Evolutionary conservation across 1,140 invertebrate genomes (phyloP), one percentile per base, ranked within the genome.

Genomic region (Aphis gossypii): DNA sequence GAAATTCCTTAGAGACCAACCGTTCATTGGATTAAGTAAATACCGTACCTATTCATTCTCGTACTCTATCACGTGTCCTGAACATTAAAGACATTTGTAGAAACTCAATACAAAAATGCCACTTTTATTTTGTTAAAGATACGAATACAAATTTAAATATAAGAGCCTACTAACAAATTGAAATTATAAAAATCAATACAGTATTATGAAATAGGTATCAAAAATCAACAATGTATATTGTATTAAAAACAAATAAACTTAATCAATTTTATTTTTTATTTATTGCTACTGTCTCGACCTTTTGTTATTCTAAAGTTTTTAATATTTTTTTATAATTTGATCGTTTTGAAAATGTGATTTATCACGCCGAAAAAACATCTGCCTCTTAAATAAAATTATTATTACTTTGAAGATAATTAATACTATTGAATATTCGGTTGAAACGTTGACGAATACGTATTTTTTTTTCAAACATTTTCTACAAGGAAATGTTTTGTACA

Each of bases 1-100:
- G 9, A 90, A 54, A 68, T 25, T 90, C 89, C 35, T n/a, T 6
- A 60, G 88, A 5, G 89, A 68, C 54, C 25, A 44, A 60, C 35
- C 60, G 9, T 90, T 90, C 38, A 90, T 90, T 68, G 23, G 38
- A 90, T 90, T 68, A 68, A 60, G 38, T 68, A 60, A 68, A 60
- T 25, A 44, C 8, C 41, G 14, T 48, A 20, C 54, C 8, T 60
- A 68, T 90, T 90, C 38, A 90, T 90, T 68, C 38, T 68, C 25
- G 25, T 23, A 44, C 25, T 14, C 23, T 9, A 38, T 35, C 38
- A 48, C 14, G 38, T 68, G 21, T 44, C 25, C 1, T 68, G 38
- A 60, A 90, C 38, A n/a, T n/a, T 25, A 90, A 60, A 44, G 48
- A 54, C n/a, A 54, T 56, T 56, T 54, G 87, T 38, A 25, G 21